These are phyloP conservation scores for Craniophora ligustri DNA, from an alignment of 2,888 invertebrate species.

Conservation along the genomic window DNA sequence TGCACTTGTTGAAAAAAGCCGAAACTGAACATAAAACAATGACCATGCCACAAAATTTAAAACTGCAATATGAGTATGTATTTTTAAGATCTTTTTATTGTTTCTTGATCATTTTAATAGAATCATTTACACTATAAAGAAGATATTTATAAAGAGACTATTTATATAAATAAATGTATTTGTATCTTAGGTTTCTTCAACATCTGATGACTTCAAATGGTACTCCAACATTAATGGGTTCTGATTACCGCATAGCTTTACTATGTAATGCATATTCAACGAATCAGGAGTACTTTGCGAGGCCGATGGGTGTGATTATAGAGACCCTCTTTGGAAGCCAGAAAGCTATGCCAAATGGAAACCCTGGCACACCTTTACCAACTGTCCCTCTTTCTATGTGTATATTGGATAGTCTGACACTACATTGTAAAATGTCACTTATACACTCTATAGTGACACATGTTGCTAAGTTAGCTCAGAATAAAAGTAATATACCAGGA, in stretches of 20 bases:
- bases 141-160: no score
- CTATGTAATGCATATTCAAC: conserved; percentile 98
- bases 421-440: conserved; percentile 98
- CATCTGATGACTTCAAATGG: conserved; percentile 93
- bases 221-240: conserved; percentile 92
- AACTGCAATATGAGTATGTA: conserved; percentile 94
- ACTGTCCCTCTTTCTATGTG: conserved; percentile 97
- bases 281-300: conserved; percentile 96
- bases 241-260: conserved; percentile 96
- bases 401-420: conserved; percentile 96
- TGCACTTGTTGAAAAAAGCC: conserved; percentile 97
- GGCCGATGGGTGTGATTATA: conserved; percentile 97
- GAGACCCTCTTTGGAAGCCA: conserved; percentile 94
- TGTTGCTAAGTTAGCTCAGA: conserved; percentile 96
- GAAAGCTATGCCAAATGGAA: conserved; percentile 87
- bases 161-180: conserved; percentile 1
- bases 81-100: conserved; percentile 6
- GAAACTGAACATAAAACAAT: conserved; percentile 95
- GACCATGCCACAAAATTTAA: conserved; percentile 94
- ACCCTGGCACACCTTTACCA: conserved; percentile 89
- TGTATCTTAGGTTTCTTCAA: conserved; percentile 92
- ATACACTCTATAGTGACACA: conserved; percentile 95
- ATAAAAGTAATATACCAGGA: conserved; percentile 93
- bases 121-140: neutral
- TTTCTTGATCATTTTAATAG: neutral